Evolutionary conservation across 2,888 invertebrate species (phyloP).

Genomic region (Graphium colonna): DNA sequence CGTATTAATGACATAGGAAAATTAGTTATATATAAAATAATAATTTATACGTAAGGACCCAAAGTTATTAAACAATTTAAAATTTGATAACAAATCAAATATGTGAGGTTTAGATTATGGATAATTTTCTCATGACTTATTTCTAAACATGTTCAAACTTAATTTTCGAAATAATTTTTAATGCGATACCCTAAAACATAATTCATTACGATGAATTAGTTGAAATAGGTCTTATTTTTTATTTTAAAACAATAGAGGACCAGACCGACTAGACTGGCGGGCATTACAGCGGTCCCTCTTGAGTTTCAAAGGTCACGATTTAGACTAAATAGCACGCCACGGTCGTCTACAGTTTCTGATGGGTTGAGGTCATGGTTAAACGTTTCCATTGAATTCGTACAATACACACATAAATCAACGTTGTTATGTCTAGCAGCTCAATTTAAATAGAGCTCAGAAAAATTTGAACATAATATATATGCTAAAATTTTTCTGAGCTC

Average conservation of each 20-base stretch:
- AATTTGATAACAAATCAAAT: too few species aligned
- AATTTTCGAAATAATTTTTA: too few species aligned
- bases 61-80: too few species aligned
- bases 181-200: not conserved
- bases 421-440: not conserved
- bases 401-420: slow-evolving; percentile 1
- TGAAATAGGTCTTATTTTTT: not conserved
- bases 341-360: slow-evolving; percentile 19
- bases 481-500: too few species aligned
- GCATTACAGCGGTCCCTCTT: slow-evolving; percentile 9
- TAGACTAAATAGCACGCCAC: slow-evolving; percentile 22
- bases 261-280: slow-evolving; percentile 3
- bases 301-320: slow-evolving; percentile 21
- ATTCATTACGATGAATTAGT: not conserved
- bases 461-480: too few species aligned
- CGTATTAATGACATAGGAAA: too few species aligned
- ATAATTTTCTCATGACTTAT: too few species aligned
- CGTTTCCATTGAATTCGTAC: slow-evolving; percentile 16
- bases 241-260: slow-evolving; percentile 9
- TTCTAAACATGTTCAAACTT: too few species aligned
- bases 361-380: slow-evolving; percentile 9
- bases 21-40: too few species aligned
- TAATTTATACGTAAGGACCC: too few species aligned
- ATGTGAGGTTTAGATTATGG: too few species aligned
- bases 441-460: too few species aligned